Conservation (phyloP, 1,140 invertebrate genomes). For the Pachypsylla venusta region DNA sequence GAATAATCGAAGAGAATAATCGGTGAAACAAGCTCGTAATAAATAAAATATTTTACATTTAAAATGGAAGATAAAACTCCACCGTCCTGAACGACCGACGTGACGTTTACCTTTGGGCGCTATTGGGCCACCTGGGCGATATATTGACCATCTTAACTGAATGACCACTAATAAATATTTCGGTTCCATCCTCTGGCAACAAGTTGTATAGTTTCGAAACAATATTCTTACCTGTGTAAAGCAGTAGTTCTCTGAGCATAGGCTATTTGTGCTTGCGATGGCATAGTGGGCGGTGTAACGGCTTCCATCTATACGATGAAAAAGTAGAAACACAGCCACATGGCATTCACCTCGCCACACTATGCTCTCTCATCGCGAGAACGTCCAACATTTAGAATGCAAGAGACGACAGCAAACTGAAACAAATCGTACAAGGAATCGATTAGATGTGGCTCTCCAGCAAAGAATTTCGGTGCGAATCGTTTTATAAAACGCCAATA, state of each 20-base stretch:
- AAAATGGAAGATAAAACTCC: too few species aligned
- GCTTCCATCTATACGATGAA: conserved; percentile 2
- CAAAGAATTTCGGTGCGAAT: background rate
- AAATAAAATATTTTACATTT: too few species aligned
- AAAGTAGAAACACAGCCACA: too few species aligned
- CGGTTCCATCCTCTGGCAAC: too few species aligned
- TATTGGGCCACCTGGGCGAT: too few species aligned
- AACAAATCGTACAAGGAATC: background rate
- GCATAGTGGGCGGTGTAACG: conserved; percentile 12
- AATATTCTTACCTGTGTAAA: conserved; percentile 18
- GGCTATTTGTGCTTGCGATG: conserved; percentile 20
- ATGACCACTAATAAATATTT: too few species aligned
- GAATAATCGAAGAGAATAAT: too few species aligned
- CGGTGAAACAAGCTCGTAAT: too few species aligned
- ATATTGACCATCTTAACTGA: too few species aligned
- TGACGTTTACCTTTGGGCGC: too few species aligned
- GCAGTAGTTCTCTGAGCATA: conserved; percentile 19
- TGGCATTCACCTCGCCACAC: background rate
- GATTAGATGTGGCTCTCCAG: background rate
- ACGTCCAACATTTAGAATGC: background rate
- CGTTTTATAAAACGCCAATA: background rate
- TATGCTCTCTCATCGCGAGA: background rate
- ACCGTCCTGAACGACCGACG: too few species aligned
- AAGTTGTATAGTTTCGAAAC: too few species aligned
- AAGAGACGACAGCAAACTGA: background rate